Evolutionary conservation across 2,113 vertebrate species (phyloP), one percentile per base, ranked within the genome.

Genomic region (Peromyscus maniculatus): DNA sequence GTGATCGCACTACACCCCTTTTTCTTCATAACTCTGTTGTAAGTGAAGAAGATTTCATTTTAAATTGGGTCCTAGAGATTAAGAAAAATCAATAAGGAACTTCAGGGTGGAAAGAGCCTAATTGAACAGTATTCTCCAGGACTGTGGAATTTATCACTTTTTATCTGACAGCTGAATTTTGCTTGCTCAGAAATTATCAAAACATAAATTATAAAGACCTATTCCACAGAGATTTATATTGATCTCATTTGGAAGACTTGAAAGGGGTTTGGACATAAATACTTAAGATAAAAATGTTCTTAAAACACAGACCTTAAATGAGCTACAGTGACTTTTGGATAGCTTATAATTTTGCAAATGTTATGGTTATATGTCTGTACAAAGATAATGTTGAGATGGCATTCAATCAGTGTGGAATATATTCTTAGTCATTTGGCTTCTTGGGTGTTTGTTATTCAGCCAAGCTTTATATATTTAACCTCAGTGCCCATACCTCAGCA

Each of bases 171-270:
- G 91, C 39, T 33, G 72, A 96, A 93, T 97, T 75, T 55, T 82
- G 93, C 97, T 92, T 78, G 62, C 95, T 97, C 97, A n/a, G 75
- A 84, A 95, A 97, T 95, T 84, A 87, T 97, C 82, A 80, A 74
- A 91, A 88, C 72, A 94, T 87, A 62, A 97, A 24, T 97, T 94
- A 93, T 88, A 28, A 97, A 91, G 91, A 96, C 21, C 43, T 39
- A 92, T 92, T 95, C 43, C 64, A 93, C n/a, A 82, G 62, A 89
- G 59, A 97, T 77, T 94, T 94, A 79, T 89, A 96, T 57, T 95
- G 92, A 97, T 97, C 69, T 90, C 59, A 67, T 71, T 97, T 97
- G 95, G 52, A 96, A 97, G 97, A 95, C 3, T 16, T 79, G 39
- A 92, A 96, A 95, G 31, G 87, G 57, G 55, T 72, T 80, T 95